Base-by-base conservation (phyloP, 2,797 vertebrate genomes). In the Echeneis naucrates region DNA sequence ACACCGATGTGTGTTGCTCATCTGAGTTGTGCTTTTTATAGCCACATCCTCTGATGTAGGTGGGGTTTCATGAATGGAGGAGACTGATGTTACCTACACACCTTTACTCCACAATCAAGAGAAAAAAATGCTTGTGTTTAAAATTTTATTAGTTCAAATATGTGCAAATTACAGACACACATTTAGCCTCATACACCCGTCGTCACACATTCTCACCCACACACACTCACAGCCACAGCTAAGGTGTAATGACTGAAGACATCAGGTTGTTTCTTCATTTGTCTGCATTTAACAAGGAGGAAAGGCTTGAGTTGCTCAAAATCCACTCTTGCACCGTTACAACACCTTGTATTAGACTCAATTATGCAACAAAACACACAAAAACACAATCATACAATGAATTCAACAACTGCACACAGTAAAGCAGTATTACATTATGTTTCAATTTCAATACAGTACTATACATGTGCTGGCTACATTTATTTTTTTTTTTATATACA, bases 91-190 rank as follows among this genome's bases (percentile, higher is more conserved):
- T 26, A 17, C 13, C n/a, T 10, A 14, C 21, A 37, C 12, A 30
- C 0, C 1, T n/a, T n/a, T n/a, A n/a, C n/a, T 54, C 4, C n/a
- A 23, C 33, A 48, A 42, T 3, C 51, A 53, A 27, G 2, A 3
- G 26, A 17, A 13, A 5, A 23, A 45, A 2, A 38, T 12, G 0
- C 26, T 50, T 54, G 13, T 5, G 0, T 38, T 81, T 26, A 72
- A 77, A 81, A 81, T 6, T 82, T 79, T 83, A 88, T 78, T 87
- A n/a, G 23, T 53, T 62, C 6, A 57, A 47, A 76, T 37, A 68
- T 70, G 48, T 78, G 72, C 55, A 81, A 73, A 70, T 55, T 63
- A 81, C 56, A 76, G 45, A 83, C 69, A 71, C 50, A 66, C 40
- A 68, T 47, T 24, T 32, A 71, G 37, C 26, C 35, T 32, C 62